These are phyloP conservation scores for Urocyon cinereoargenteus DNA, from an alignment of 2,797 vertebrate species.

Conservation along the genomic window DNA sequence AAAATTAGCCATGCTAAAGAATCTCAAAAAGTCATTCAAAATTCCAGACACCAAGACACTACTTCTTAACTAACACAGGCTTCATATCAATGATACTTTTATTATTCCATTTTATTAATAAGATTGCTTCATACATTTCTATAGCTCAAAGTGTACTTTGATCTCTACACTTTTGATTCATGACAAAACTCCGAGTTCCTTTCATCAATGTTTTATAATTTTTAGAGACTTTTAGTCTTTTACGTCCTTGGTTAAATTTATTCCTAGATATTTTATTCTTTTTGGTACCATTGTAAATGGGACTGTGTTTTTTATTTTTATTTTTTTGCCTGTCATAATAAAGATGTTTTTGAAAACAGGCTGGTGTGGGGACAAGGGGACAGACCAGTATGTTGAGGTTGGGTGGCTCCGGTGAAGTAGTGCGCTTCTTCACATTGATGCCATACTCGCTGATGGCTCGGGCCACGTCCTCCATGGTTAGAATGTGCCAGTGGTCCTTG, in stretches of 20 bases:
- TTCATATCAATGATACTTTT: not conserved
- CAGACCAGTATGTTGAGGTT: constrained; percentile 62
- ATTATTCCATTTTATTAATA: not conserved
- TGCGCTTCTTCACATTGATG: constrained; percentile 97
- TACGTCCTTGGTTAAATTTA: not conserved
- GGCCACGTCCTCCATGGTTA: constrained; percentile 97
- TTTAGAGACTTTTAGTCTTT: not conserved
- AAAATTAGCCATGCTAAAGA: not conserved
- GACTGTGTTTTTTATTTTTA: not conserved
- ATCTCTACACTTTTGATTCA: not conserved
- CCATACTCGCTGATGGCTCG: constrained; percentile 96
- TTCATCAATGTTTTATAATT: not conserved
- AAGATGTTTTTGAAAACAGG: constrained; percentile 84
- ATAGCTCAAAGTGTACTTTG: not conserved
- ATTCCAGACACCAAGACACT: not conserved
- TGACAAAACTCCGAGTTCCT: not conserved
- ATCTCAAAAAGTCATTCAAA: not conserved
- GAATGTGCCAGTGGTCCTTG: constrained; percentile 98
- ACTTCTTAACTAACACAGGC: not conserved
- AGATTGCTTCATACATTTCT: not conserved
- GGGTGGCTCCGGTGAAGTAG: constrained; percentile 92
- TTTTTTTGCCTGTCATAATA: constrained; percentile 79
- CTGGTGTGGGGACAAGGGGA: constrained; percentile 70
- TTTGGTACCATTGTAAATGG: not conserved
- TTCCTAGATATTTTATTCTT: not conserved